Evolutionary conservation across 2,113 vertebrate genomes (phyloP), one percentile per base, ranked within the genome.

Genomic region (Agapornis roseicollis): DNA sequence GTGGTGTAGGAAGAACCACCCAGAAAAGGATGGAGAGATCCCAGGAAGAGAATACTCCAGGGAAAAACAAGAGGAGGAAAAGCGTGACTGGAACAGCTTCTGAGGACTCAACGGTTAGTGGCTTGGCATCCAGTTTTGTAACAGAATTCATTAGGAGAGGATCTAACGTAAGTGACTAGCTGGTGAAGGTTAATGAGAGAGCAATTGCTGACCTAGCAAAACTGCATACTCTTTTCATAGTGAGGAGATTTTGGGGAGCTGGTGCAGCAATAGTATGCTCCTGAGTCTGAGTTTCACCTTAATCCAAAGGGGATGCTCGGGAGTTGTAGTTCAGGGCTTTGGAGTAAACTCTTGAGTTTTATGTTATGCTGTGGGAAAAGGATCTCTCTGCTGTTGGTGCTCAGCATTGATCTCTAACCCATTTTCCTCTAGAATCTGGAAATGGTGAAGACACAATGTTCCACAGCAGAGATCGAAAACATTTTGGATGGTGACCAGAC

Each of bases 401-500:
- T 53, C 1, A 2, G 27, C 4, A 5, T 5, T 85, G 56, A 55
- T 13, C 68, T 29, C 47, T 56, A 6, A 7, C 16, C 72, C 3
- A 10, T 86, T 80, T 93, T 92, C n/a, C 91, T 94, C 24, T 56
- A 98, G 97, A 65, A 61, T 15, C 17, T 94, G 37, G 95, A 91
- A 80, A 90, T 98, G 19, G 97, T 98, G 50, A 97, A 98, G 83
- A 98, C 97, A 5, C 98, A 98, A 25, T 98, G 98, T 93, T 98
- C 98, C 46, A 96, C 98, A 27, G 94, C 97, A 1, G 98, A 98
- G 79, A 99, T 99, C 1, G 99, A 99, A 85, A 99, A 93, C 94
- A 97, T 99, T 89, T 93, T 99, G 96, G 99, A 99, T 91, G 93
- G 81, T n/a, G 98, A 99, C 84, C 98, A 98, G 37, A 97, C 91